Evolutionary conservation across 2,888 invertebrate species (phyloP).

Genomic region (Chamaedrilus cognettii): DNA sequence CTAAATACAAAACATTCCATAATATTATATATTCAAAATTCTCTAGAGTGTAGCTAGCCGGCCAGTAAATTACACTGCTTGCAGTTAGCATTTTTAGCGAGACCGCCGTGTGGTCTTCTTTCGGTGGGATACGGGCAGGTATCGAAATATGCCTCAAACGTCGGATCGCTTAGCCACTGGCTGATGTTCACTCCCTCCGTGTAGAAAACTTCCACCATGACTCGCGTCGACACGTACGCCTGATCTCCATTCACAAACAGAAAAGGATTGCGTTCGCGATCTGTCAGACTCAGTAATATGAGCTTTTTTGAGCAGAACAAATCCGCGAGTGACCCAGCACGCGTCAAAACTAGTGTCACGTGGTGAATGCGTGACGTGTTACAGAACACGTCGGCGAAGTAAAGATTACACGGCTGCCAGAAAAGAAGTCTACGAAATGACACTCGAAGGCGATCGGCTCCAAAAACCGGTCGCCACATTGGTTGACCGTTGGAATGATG

Average conservation of each 20-base stretch:
- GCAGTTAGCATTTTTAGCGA: background rate
- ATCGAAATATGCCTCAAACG: background rate
- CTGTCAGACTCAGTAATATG: background rate
- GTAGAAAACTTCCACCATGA: background rate
- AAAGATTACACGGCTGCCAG: conserved; percentile 2
- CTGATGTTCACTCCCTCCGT: background rate
- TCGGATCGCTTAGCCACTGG: background rate
- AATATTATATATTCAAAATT: no score
- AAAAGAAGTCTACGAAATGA: background rate
- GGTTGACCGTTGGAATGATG: conserved; percentile 12
- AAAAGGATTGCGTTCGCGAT: conserved; percentile 13
- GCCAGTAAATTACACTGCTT: background rate
- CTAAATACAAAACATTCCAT: no score
- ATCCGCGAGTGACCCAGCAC: conserved; percentile 16
- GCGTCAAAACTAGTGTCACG: conserved; percentile 26
- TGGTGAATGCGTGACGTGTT: conserved; percentile 14
- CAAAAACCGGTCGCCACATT: conserved; percentile 9
- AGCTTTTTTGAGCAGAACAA: conserved; percentile 15
- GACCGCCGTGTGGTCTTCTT: background rate
- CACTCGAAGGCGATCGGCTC: conserved; percentile 11
- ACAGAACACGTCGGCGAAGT: conserved; percentile 15
- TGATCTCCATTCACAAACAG: background rate
- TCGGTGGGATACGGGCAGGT: background rate
- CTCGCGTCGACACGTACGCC: background rate
- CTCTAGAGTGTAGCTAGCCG: no score